Evolutionary conservation across 2,888 invertebrate species (phyloP), one percentile per base, ranked within the genome.

Genomic region (Dioctria rufipes): DNA sequence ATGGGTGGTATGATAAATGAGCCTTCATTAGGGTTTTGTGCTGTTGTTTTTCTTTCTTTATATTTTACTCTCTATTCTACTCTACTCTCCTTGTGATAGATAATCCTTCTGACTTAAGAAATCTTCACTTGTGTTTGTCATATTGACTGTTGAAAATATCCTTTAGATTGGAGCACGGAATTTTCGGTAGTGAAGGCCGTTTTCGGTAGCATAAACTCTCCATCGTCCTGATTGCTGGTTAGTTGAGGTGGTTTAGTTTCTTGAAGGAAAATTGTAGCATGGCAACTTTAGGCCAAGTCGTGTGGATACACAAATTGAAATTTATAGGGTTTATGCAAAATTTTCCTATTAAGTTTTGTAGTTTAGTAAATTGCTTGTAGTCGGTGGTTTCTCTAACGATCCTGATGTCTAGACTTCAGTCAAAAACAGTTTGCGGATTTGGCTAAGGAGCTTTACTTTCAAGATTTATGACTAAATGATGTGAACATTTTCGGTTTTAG

Each of bases 321-420:
- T 77, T 77, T 77, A 77, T 77, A 77, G 63, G 77, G 77, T 61
- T 63, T 77, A 77, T 77, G 77, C 77, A 77, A 77, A 77, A 77
- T 77, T 77, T 77, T 46, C 37, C 77, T 63, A 77, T 77, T 77
- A 77, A 63, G 63, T 63, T 77, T 77, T 77, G 77, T 77, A 77
- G 77, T 77, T 77, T 77, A 43, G 63, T 77, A 77, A 77, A 77
- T 77, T 77, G 77, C 51, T 77, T 77, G 77, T 63, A 77, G 63
- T 77, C 63, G 58, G 77, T 63, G 63, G 61, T 46, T 42, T 61
- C 46, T 77, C 42, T 61, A 46, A 46, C 40, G 77, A 61, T 46
- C 63, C 13, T 39, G 73, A 58, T 63, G 77, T 77, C 77, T 77
- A 77, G 77, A 77, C 77, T 61, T 63, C 77, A 46, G 63, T 63